These are phyloP conservation scores for Peromyscus melanophrys DNA, from an alignment of 2,797 vertebrate species.

Conservation along the genomic window DNA sequence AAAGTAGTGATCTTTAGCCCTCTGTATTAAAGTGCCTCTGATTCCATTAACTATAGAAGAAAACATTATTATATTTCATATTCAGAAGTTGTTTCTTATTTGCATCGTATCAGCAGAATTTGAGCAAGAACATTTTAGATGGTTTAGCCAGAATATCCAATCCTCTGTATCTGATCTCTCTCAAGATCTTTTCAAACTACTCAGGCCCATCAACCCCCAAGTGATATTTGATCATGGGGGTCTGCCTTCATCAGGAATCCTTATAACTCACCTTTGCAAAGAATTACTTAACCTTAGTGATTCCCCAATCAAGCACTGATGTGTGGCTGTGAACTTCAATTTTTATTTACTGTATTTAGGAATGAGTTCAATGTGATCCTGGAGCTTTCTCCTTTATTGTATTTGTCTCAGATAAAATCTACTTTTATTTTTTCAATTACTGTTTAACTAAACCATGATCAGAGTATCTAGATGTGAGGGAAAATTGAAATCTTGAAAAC, in stretches of 20 bases:
- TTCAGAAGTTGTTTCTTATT: not conserved
- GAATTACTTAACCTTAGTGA: not conserved
- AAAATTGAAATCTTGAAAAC: not conserved
- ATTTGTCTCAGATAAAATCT: not conserved
- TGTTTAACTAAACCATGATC: not conserved
- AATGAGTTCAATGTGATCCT: not conserved
- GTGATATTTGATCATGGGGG: not conserved
- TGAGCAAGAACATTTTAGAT: not conserved
- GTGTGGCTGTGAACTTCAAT: not conserved
- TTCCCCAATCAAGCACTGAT: not conserved
- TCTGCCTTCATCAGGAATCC: not conserved
- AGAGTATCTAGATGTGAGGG: not conserved
- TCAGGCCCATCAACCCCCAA: not conserved
- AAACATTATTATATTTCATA: not conserved
- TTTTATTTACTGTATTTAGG: not conserved
- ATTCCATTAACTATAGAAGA: not conserved
- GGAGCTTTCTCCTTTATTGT: not conserved
- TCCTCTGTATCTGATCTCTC: accelerated
- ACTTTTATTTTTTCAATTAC: not conserved
- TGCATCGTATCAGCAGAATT: not conserved
- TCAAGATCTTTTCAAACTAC: not conserved
- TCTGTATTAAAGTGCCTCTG: not conserved
- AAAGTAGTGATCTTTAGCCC: not conserved
- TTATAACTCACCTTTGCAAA: not conserved
- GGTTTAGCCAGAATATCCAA: not conserved